Percentiles rank a stretch among this genome's conserved stretches.
phyloP scores from a whole-genome alignment of 2,888 invertebrate genomes.

The Teleogryllus oceanicus region DNA sequence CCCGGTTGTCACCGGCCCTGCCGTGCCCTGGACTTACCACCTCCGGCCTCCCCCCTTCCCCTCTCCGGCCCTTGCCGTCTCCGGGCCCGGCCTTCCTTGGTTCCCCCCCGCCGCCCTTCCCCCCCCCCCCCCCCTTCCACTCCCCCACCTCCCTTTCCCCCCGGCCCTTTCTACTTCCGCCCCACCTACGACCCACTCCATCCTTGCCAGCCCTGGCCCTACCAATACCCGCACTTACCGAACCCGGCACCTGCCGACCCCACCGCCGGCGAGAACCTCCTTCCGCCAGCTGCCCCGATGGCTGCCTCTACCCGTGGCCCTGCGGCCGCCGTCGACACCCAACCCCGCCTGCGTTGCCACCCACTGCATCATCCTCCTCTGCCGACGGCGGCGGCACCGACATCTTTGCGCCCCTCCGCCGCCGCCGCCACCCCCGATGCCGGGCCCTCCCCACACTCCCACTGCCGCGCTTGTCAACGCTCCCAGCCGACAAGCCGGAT shows the following conservation, averaged over 20 bases:
- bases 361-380: background rate
- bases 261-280: too few relatives aligned
- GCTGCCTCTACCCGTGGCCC: background rate
- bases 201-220: too few relatives aligned
- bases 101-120: too few relatives aligned
- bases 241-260: too few relatives aligned
- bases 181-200: too few relatives aligned
- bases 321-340: too few relatives aligned
- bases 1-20: too few relatives aligned
- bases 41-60: constrained; percentile 44
- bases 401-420: constrained; percentile 33
- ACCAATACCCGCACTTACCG: too few relatives aligned
- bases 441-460: background rate
- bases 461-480: background rate
- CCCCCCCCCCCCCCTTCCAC: too few relatives aligned
- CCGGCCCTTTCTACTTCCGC: background rate
- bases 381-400: background rate
- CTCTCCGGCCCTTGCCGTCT: constrained; percentile 41
- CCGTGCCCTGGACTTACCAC: too few relatives aligned
- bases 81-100: too few relatives aligned
- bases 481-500: constrained; percentile 35
- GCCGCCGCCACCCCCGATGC: background rate
- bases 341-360: background rate
- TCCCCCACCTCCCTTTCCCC: too few relatives aligned
- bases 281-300: background rate